Evolutionary conservation across 2,888 invertebrate species (phyloP).

Genomic region (Cosmopolites sordidus): DNA sequence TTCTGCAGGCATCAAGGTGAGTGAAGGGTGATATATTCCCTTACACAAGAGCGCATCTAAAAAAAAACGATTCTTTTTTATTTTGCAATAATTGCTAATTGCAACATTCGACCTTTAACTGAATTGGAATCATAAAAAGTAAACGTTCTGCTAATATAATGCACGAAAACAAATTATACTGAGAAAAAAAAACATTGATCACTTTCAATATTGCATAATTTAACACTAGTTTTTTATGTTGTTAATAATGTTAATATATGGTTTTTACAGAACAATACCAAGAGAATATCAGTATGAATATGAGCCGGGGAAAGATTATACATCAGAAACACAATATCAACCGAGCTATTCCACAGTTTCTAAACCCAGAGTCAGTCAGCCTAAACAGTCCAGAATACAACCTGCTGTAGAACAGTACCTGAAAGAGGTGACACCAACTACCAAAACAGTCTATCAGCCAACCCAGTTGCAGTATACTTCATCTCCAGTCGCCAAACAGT

Average conservation of each 20-base stretch:
- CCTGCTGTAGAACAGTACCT: constrained; percentile 21
- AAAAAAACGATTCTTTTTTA: not conserved
- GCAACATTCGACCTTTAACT: not conserved
- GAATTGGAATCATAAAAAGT: not conserved
- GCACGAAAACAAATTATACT: not conserved
- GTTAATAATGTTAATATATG: too few species aligned
- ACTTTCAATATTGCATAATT: not conserved
- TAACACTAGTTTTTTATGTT: too few species aligned
- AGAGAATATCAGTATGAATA: constrained; percentile 6
- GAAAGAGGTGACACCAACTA: constrained; percentile 27
- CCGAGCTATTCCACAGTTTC: constrained; percentile 4
- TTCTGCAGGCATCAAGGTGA: constrained; percentile 17
- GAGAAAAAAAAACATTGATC: not conserved
- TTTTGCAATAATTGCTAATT: not conserved
- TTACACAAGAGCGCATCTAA: not conserved
- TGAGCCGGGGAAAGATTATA: constrained; percentile 4
- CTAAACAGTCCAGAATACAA: constrained; percentile 1
- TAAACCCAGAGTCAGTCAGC: not conserved
- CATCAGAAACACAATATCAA: constrained; percentile 9
- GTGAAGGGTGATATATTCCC: constrained; percentile 10
- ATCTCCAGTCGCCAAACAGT: not conserved
- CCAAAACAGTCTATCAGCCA: constrained; percentile 21
- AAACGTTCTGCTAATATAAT: too few species aligned
- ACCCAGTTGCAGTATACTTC: not conserved
- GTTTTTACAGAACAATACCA: not conserved